Percentiles rank a stretch among this genome's conserved stretches.
phyloP scores from a whole-genome alignment of 2,113 vertebrate species.

The Silurus glanis region DNA sequence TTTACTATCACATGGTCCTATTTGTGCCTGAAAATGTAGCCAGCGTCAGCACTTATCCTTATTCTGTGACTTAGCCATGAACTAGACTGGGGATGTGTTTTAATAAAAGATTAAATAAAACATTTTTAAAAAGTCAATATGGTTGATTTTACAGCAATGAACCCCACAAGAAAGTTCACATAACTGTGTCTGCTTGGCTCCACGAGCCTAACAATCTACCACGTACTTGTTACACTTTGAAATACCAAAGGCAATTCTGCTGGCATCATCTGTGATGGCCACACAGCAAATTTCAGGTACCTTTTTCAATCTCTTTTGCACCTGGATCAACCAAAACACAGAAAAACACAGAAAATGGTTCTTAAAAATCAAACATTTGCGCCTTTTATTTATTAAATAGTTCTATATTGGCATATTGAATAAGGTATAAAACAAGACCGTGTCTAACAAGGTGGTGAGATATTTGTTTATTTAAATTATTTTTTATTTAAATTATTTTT shows the following conservation, averaged over 20 bases:
- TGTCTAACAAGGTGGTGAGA: not conserved
- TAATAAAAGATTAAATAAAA: not conserved
- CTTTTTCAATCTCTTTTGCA: conserved; percentile 65
- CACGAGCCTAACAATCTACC: not conserved
- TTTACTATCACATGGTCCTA: not conserved
- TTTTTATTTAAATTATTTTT: not conserved
- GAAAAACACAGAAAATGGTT: not conserved
- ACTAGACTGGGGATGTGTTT: not conserved
- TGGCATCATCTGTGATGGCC: conserved; percentile 58
- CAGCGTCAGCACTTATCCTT: not conserved
- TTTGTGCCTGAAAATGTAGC: not conserved
- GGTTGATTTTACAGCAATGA: not conserved
- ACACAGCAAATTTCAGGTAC: conserved; percentile 64
- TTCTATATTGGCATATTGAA: not conserved
- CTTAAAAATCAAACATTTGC: not conserved
- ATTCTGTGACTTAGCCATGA: not conserved
- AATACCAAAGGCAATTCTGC: conserved; percentile 61
- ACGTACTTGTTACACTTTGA: conserved; percentile 61
- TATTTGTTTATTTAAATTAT: not conserved
- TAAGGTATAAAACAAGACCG: not conserved
- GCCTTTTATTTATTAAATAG: not conserved
- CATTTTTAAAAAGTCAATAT: not conserved
- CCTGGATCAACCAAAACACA: conserved; percentile 46
- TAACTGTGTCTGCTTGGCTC: not conserved
- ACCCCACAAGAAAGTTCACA: not conserved